A percentile compares a stretch with the other conserved stretches of the same genome.
These are phyloP conservation scores for Rhagonycha fulva DNA, from an alignment of 2,888 invertebrate genomes.

Conservation along the genomic window DNA sequence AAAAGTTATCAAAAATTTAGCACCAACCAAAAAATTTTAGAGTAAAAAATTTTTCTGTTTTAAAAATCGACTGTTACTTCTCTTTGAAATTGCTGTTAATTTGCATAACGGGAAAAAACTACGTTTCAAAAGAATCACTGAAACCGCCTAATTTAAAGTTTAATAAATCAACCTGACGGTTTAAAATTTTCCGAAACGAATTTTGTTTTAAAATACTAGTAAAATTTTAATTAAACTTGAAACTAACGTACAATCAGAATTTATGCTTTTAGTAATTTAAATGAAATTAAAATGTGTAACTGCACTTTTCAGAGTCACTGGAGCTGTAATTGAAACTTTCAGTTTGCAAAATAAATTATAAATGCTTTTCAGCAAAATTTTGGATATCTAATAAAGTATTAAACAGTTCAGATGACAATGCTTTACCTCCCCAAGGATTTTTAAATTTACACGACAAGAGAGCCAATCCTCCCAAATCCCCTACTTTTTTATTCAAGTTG, in stretches of 20 bases:
- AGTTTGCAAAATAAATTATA: background rate
- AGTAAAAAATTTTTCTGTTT: background rate
- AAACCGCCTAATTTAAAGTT: background rate
- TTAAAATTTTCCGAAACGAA: background rate
- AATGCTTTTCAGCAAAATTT: background rate
- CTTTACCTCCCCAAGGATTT: background rate
- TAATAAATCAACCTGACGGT: background rate
- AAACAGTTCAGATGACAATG: background rate
- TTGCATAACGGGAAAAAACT: background rate
- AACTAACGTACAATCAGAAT: background rate
- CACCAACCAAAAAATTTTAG: background rate
- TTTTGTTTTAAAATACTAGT: background rate
- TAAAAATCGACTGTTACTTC: background rate
- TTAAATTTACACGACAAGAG: background rate
- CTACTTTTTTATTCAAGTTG: background rate
- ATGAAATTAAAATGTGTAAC: background rate
- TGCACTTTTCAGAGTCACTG: background rate
- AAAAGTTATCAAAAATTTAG: background rate
- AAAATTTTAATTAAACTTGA: background rate
- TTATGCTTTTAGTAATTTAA: background rate
- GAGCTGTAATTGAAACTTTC: background rate
- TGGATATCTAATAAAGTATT: background rate
- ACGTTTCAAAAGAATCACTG: background rate
- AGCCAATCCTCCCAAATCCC: background rate
- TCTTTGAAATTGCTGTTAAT: background rate